A percentile compares a stretch with the other conserved stretches of the same genome.
These are phyloP conservation scores for Spisula subtruncata DNA, from an alignment of 2,888 invertebrate genomes.

Conservation along the genomic window DNA sequence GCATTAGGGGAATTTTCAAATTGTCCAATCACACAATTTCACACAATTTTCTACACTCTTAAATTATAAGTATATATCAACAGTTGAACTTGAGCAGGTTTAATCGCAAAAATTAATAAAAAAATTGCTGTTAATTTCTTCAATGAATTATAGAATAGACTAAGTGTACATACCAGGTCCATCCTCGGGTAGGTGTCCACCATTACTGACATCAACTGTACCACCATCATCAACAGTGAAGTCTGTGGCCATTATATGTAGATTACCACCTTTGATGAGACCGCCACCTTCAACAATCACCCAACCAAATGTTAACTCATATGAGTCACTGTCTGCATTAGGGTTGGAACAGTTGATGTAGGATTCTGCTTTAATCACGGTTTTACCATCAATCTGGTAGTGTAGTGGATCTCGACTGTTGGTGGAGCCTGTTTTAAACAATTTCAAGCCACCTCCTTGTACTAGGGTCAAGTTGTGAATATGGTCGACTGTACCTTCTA, in stretches of 20 bases:
- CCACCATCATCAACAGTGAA: conserved; percentile 82
- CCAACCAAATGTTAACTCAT: conserved; percentile 74
- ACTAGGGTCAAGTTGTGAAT: conserved; percentile 80
- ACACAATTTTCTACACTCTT: too few relatives aligned
- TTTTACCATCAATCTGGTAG: conserved; percentile 77
- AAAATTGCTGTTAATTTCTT: too few relatives aligned
- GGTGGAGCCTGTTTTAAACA: conserved; percentile 80
- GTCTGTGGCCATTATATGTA: conserved; percentile 75
- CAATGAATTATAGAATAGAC: background rate
- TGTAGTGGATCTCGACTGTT: conserved; percentile 70
- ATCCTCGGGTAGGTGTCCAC: conserved; percentile 74
- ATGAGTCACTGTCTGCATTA: conserved; percentile 75
- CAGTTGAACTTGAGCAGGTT: too few relatives aligned
- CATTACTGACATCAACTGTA: conserved; percentile 77
- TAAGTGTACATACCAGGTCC: conserved; percentile 73
- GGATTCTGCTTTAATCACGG: conserved; percentile 79
- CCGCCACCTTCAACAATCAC: conserved; percentile 80
- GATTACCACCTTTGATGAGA: conserved; percentile 73
- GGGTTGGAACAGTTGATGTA: conserved; percentile 76
- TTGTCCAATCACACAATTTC: too few relatives aligned
- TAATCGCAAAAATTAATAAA: too few relatives aligned
- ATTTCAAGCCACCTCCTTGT: conserved; percentile 74
- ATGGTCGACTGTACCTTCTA: conserved; percentile 80
- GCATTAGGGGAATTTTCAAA: too few relatives aligned
- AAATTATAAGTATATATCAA: too few relatives aligned